Base-by-base conservation (phyloP, 1,140 invertebrate species). In the Platyura marginata region DNA sequence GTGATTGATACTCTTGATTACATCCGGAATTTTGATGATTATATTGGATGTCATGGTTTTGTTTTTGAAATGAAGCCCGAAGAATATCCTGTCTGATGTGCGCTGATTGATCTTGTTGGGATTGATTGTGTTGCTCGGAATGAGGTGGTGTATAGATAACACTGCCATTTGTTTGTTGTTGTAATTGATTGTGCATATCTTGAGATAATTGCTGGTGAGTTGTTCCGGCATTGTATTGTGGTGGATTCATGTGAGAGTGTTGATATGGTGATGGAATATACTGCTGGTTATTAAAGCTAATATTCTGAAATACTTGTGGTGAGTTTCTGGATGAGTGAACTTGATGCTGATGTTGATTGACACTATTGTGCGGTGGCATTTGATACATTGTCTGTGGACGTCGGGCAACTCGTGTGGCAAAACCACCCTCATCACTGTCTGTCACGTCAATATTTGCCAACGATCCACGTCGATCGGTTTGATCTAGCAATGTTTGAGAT, bases 91-190 rank as follows among this genome's bases (percentile, higher is more conserved):
- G 43, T 10, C 43, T 13, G 16, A 38, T 18, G 20, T 18, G 5
- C 19, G 16, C 18, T 38, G 36, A 38, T 34, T 40, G 41, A n/a
- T 21, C n/a, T 38, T 53, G 52, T 43, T 20, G 44, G 45, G 23
- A 59, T 51, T 34, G 57, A 52, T 49, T 71, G 68, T 33, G 70
- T 54, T n/a, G 71, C 54, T 49, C 71, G 72, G 53, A 11, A 64
- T 63, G 15, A 35, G 20, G 39, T 21, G 32, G 38, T 4, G 23
- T 34, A 5, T 45, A 40, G 20, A 37, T 32, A 32, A 40, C 40
- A 37, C 20, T 21, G 6, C 21, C 23, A 21, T 45, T 38, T 19
- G 33, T 38, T 18, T 42, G 41, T 20, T 34, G 41, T 20, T 42
- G 41, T 42, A 35, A 39, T 20, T 35, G 40, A 21, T 32, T 20